These are phyloP conservation scores for Excalfactoria chinensis DNA, from an alignment of 2,113 vertebrate genomes.

Conservation along the genomic window DNA sequence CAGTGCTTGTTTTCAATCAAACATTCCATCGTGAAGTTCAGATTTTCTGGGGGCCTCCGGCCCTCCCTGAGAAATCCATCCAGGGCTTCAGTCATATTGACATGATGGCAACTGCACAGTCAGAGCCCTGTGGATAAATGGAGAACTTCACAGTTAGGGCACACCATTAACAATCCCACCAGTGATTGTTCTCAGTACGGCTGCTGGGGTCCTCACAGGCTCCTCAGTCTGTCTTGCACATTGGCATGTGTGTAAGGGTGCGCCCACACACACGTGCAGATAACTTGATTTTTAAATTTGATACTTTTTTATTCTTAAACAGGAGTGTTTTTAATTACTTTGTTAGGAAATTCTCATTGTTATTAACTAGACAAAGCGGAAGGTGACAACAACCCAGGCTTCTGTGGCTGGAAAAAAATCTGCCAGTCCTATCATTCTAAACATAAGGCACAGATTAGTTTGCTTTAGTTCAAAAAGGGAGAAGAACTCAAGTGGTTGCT, in stretches of 20 bases:
- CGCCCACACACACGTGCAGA: background rate
- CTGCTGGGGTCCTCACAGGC: background rate
- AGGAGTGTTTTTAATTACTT: conserved; percentile 35
- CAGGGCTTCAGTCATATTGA: background rate
- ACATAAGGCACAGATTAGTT: conserved; percentile 25
- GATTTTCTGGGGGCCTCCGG: conserved; percentile 9
- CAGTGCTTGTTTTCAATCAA: conserved; percentile 10
- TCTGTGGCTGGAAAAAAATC: background rate
- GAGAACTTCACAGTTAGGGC: background rate
- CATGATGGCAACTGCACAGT: background rate
- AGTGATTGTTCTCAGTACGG: background rate
- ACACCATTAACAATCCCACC: background rate
- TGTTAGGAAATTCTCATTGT: conserved; percentile 35
- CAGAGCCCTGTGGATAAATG: background rate
- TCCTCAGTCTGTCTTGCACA: conserved; percentile 10
- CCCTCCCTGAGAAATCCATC: conserved; percentile 33
- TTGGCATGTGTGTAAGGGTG: background rate
- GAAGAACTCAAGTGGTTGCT: conserved; percentile 23
- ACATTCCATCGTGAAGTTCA: conserved; percentile 24
- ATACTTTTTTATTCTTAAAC: conserved; percentile 29
- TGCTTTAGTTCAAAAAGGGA: background rate
- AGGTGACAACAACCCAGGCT: background rate
- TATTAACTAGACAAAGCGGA: conserved; percentile 20
- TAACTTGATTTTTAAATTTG: conserved; percentile 8
- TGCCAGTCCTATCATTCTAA: background rate